These are phyloP conservation scores for Drosophila nigrodunni DNA, from an alignment of 1,140 invertebrate genomes.

Conservation along the genomic window DNA sequence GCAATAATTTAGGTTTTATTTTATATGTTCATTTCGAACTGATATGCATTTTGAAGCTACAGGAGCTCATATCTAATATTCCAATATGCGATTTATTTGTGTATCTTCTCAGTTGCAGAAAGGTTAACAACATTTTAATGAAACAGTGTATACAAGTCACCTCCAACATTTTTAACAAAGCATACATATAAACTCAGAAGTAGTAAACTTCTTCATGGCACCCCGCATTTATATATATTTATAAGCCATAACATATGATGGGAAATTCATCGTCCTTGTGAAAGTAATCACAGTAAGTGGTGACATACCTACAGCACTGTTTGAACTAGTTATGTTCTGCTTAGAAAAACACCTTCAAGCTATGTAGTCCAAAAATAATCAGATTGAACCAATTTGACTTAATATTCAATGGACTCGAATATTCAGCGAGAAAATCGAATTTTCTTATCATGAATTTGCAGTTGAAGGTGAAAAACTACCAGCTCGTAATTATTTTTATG, in stretches of 20 bases:
- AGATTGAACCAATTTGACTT: not conserved
- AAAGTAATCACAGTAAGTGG: not conserved
- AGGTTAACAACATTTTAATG: too few relatives aligned
- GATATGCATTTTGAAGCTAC: too few relatives aligned
- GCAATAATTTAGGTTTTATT: too few relatives aligned
- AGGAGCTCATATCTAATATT: too few relatives aligned
- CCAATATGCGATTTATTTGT: too few relatives aligned
- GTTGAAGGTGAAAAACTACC: conserved; percentile 10
- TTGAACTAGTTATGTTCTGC: conserved; percentile 3
- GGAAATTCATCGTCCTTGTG: not conserved
- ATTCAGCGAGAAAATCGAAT: conserved; percentile 25
- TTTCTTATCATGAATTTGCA: conserved; percentile 57
- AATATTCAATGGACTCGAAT: not conserved
- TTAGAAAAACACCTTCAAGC: not conserved
- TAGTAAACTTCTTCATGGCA: too few relatives aligned
- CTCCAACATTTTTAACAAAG: too few relatives aligned
- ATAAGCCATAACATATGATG: conserved; percentile 3
- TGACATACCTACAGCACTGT: not conserved
- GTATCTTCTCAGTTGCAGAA: too few relatives aligned
- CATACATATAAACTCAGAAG: too few relatives aligned
- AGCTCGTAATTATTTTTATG: conserved; percentile 32
- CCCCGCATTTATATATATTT: not conserved
- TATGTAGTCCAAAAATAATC: not conserved
- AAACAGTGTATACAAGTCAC: too few relatives aligned
- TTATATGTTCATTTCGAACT: too few relatives aligned